Conservation (phyloP, 2,797 vertebrate species). For the Hybognathus amarus region DNA sequence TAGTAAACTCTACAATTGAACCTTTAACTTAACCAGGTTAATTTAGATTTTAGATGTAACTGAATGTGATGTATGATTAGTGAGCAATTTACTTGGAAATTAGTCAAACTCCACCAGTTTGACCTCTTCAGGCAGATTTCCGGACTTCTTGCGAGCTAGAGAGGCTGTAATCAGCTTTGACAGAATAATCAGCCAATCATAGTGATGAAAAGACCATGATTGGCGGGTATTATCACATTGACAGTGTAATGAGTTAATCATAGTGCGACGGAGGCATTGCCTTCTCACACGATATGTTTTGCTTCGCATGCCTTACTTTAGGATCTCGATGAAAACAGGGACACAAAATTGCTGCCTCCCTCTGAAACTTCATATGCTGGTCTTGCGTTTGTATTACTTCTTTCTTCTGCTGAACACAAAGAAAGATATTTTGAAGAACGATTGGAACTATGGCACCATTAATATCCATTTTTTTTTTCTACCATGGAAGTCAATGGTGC, state of each 20-base stretch:
- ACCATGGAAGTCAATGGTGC: too few species aligned
- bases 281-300: not conserved
- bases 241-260: slow-evolving; percentile 11
- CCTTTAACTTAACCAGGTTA: not conserved
- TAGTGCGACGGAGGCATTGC: not conserved
- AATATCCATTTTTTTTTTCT: too few species aligned
- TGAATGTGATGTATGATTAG: not conserved
- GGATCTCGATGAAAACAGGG: not conserved
- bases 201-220: not conserved
- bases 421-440: too few species aligned
- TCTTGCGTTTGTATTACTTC: not conserved
- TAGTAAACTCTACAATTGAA: not conserved
- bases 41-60: not conserved
- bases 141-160: not conserved
- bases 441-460: too few species aligned
- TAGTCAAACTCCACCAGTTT: not conserved
- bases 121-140: not conserved
- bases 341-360: not conserved
- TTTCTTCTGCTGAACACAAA: too few species aligned
- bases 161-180: not conserved
- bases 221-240: not conserved
- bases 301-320: not conserved
- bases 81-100: not conserved
- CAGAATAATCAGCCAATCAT: slow-evolving; percentile 20
- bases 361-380: not conserved